Percentiles rank a stretch among this genome's conserved stretches.
These are phyloP conservation scores for Mionectes macconnelli DNA, from an alignment of 2,113 vertebrate genomes.

Conservation along the genomic window DNA sequence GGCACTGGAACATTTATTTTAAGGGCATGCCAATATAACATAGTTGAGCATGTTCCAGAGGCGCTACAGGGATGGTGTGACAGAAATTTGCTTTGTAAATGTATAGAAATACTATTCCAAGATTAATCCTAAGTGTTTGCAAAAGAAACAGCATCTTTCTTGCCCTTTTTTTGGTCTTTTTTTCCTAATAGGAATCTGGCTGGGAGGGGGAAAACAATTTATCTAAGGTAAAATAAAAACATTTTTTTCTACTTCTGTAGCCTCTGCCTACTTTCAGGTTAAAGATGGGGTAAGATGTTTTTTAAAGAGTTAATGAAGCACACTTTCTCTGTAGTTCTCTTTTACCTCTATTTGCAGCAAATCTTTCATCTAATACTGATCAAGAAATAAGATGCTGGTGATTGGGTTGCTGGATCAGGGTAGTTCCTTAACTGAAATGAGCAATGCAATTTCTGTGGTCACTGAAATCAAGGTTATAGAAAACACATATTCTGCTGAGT, in stretches of 20 bases:
- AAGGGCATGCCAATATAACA: not conserved
- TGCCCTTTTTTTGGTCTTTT: not conserved
- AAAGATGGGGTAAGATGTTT: not conserved
- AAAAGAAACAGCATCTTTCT: not conserved
- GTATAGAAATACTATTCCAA: not conserved
- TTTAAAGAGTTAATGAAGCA: not conserved
- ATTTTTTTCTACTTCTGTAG: not conserved
- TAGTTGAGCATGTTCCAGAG: not conserved
- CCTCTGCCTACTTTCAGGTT: not conserved
- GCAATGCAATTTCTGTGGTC: not conserved
- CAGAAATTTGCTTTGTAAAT: not conserved
- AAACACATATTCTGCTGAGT: not conserved
- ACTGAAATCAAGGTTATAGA: not conserved
- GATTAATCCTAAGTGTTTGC: not conserved
- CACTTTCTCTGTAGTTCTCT: not conserved
- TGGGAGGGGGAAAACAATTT: not conserved
- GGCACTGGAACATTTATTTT: not conserved
- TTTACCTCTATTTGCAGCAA: not conserved
- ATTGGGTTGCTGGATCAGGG: not conserved
- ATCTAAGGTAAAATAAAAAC: not conserved
- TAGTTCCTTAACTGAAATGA: not conserved
- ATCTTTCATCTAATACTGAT: not conserved
- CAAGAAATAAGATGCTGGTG: not conserved
- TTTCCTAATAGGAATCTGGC: not conserved
- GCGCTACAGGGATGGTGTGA: not conserved